Evolutionary conservation across 1,140 invertebrate species (phyloP), one percentile per base, ranked within the genome.

Genomic region (Philaenus spumarius): DNA sequence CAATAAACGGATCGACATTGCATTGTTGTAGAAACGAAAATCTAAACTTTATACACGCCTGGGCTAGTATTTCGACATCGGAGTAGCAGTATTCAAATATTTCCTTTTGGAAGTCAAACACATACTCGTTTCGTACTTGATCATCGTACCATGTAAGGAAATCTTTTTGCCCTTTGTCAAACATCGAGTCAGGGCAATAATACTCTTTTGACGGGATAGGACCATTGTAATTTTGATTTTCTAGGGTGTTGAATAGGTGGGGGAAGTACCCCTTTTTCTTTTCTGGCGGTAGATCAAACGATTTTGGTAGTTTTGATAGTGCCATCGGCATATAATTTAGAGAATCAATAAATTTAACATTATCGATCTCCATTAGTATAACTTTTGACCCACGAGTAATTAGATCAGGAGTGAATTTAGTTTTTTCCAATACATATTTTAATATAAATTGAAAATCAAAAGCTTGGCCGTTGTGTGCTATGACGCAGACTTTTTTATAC

Each of bases 251-350:
- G 68, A 68, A 54, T 42, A 64, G 2, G 62, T 62, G 47, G 3
- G 26, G 26, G 9, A 30, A 30, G 9, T 30, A 30, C 9, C 26
- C 26, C 9, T 30, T 30, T 66, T 69, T 35, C 47, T 22, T 42
- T 20, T 34, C 19, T n/a, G 26, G 4, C 15, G 3, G 17, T 11
- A 69, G 43, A 9, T 55, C 65, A 34, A 69, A 70, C 0, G 67
- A 56, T 63, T 66, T 55, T 0, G 66, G 67, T 12, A 71, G 45
- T 30, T 37, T 46, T 11, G 55, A 55, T 2, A 67, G 56, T 0
- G 63, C 20, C 64, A 69, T 68, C 1, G 59, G 62, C 45, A 70
- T 64, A 61, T 67, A 68, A 58, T 64, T 64, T 59, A 66, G 46
- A 37, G 62, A 64, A 56, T 70, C 69, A 24, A 69, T 60, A 56